phyloP scores from a whole-genome alignment of 2,113 vertebrate genomes.

The Entelurus aequoreus region DNA sequence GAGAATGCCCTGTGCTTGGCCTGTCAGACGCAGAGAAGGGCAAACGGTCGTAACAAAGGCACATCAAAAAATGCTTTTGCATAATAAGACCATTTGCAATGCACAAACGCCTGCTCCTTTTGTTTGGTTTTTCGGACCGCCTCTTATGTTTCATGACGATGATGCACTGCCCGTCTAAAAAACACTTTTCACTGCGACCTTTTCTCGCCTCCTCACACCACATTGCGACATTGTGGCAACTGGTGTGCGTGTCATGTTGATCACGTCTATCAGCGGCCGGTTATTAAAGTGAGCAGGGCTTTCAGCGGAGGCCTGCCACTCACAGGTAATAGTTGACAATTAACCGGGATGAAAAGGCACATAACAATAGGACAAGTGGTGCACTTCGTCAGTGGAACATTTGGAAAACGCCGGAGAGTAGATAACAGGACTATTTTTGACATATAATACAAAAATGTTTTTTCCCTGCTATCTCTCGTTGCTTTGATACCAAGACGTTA shows the following conservation, averaged over 20 bases:
- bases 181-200: neutral
- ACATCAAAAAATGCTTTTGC: no score
- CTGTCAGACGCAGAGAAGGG: no score
- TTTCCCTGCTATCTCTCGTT: no score
- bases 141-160: neutral
- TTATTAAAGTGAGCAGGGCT: slow-evolving; percentile 41
- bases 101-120: neutral
- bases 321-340: slow-evolving; percentile 41
- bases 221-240: slow-evolving; percentile 9
- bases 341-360: slow-evolving; percentile 25
- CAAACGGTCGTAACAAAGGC: no score
- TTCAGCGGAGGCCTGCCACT: slow-evolving; percentile 40
- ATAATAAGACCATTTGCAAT: no score
- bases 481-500: no score
- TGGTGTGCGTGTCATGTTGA: slow-evolving; percentile 23
- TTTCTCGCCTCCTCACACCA: slow-evolving; percentile 1
- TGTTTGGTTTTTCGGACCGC: no score
- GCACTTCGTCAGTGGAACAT: neutral
- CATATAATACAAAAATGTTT: no score
- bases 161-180: neutral
- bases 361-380: neutral
- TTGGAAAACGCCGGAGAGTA: slow-evolving; percentile 5
- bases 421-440: slow-evolving; percentile 2
- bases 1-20: no score
- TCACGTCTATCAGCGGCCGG: slow-evolving; percentile 41